Evolutionary conservation across 2,113 vertebrate species (phyloP).

Genomic region (Lethenteron reissneri): DNA sequence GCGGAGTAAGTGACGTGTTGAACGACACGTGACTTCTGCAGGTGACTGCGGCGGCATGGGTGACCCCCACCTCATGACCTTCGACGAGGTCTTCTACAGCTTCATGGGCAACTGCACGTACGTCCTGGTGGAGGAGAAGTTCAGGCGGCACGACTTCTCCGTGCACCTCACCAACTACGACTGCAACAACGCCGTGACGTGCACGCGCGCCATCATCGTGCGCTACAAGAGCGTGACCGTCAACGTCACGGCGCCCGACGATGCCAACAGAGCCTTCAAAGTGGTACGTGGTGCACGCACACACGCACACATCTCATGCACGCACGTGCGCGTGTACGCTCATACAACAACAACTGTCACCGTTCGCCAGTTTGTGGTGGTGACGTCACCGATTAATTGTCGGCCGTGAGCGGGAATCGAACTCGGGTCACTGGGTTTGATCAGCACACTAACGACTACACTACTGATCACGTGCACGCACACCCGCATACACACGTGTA

Average conservation of each 20-base stretch:
- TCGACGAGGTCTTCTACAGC: conserved; percentile 68
- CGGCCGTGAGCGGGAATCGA: too few relatives aligned
- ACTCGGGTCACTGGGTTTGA: too few relatives aligned
- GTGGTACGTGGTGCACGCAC: too few relatives aligned
- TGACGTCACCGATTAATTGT: too few relatives aligned
- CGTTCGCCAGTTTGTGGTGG: too few relatives aligned
- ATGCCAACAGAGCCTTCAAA: not conserved
- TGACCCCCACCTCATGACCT: conserved; percentile 69
- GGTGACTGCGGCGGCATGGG: conserved; percentile 80
- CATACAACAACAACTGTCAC: too few relatives aligned
- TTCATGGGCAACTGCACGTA: conserved; percentile 82
- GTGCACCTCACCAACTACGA: conserved; percentile 64
- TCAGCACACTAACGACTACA: too few relatives aligned
- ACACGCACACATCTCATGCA: too few relatives aligned
- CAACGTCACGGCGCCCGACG: conserved; percentile 18
- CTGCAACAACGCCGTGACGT: conserved; percentile 55
- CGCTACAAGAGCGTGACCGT: conserved; percentile 32
- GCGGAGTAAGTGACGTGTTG: too few relatives aligned
- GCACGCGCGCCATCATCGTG: conserved; percentile 46
- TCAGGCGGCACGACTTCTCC: conserved; percentile 25
- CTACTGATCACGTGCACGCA: too few relatives aligned
- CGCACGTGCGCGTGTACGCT: too few relatives aligned
- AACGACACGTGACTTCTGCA: conserved; percentile 14
- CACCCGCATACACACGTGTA: too few relatives aligned
- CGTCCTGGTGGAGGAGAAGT: conserved; percentile 48